Evolutionary conservation across 2,888 invertebrate species (phyloP), one percentile per base, ranked within the genome.

Genomic region (Drosophila flavopinicola): DNA sequence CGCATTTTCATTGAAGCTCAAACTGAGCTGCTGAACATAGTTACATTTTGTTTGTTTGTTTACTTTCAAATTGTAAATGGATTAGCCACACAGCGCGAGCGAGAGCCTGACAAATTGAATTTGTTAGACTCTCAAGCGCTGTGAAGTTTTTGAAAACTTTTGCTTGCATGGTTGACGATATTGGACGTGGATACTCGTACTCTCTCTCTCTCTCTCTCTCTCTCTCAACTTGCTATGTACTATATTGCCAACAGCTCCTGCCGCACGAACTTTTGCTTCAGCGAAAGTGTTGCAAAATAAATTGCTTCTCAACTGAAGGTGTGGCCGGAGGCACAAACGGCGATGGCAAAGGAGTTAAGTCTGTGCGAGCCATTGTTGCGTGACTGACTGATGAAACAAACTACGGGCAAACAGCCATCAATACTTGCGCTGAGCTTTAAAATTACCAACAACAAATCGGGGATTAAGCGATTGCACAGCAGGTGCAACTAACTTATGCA

Each of bases 41-140:
- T 53, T 54, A 73, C 71, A 80, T 75, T 76, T 79, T 76, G 78
- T 84, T 80, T 80, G 84, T 79, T 79, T 80, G 79, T 84, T 84
- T 80, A 84, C 85, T 80, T 84, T 80, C 45, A 84, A 80, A 80
- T 80, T 84, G 85, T 80, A 80, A 80, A 80, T 80, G 79, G 79
- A 80, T 80, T 80, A 80, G 84, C 80, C 80, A 24, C 13, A n/a
- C 15, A n/a, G 25, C 25, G 27, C 6, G 7, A 9, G 7, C 1
- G 67, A 13, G 35, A 37, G 85, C 75, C 85, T 80, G 85, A 80
- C 79, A 80, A 80, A 80, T 80, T 80, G 82, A 80, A 80, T 80
- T 80, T 80, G 79, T 84, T 84, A 80, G 75, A 67, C 85, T 78
- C 66, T n/a, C 70, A 33, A 51, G 78, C 61, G 82, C 64, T 73